Evolutionary conservation across 2,113 vertebrate genomes (phyloP).

Genomic region (Thamnophis sirtalis): DNA sequence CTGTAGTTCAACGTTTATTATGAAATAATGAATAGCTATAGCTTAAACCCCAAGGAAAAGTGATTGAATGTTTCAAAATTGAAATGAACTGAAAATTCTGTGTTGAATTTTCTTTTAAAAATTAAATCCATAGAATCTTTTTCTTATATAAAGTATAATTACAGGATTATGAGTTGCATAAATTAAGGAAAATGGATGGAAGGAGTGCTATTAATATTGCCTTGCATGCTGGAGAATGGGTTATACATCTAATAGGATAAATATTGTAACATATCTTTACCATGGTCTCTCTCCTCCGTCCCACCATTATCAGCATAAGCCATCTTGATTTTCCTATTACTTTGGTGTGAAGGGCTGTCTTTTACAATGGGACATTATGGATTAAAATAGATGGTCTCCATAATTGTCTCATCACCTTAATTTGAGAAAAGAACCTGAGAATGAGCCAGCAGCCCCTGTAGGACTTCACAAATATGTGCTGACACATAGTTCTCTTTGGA

Average conservation of each 20-base stretch:
- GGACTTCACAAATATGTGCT: neutral
- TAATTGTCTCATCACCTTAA: neutral
- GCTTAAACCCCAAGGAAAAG: neutral
- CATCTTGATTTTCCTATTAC: neutral
- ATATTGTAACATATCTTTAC: neutral
- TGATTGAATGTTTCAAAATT: neutral
- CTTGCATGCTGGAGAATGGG: neutral
- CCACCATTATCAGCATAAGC: neutral
- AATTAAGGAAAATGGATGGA: neutral
- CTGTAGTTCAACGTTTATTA: neutral
- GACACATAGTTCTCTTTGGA: neutral
- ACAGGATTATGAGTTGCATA: neutral
- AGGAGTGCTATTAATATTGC: neutral
- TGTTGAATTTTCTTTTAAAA: neutral
- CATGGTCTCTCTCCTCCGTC: neutral
- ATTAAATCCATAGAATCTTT: neutral
- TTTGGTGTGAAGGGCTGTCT: neutral
- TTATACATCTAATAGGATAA: neutral
- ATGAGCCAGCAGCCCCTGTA: neutral
- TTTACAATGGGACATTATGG: neutral
- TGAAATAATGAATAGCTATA: neutral
- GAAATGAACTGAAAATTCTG: neutral
- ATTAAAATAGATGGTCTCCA: neutral
- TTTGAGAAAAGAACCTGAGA: neutral
- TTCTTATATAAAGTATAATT: neutral